phyloP scores from a whole-genome alignment of 2,797 vertebrate species.

The Crocodylus rhombifer region DNA sequence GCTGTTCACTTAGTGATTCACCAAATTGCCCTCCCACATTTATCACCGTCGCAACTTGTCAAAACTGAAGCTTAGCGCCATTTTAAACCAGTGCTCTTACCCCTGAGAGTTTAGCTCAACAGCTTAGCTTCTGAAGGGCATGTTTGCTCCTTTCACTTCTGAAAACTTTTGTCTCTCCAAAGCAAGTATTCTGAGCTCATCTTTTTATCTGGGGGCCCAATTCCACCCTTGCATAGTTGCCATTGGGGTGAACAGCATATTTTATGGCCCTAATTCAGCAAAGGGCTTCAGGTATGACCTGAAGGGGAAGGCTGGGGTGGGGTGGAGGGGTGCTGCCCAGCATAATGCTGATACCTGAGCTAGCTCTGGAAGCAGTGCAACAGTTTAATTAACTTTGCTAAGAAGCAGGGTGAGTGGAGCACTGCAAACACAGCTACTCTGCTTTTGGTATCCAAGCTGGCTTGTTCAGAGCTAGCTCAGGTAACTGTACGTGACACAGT shows the following conservation, averaged over 20 bases:
- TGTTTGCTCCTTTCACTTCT: background rate
- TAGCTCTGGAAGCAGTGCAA: no score
- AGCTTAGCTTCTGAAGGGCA: background rate
- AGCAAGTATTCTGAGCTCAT: background rate
- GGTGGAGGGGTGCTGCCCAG: no score
- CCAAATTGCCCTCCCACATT: constrained; percentile 5
- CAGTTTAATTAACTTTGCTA: no score
- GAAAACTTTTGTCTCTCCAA: background rate
- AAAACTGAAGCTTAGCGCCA: background rate
- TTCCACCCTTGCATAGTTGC: background rate
- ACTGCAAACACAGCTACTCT: no score
- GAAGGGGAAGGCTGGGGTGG: no score
- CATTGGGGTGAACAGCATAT: background rate
- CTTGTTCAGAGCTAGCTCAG: no score
- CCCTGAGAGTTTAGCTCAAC: background rate
- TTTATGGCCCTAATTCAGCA: background rate
- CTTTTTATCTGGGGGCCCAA: background rate
- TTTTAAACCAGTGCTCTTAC: background rate
- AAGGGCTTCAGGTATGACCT: background rate
- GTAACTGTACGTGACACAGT: no score
- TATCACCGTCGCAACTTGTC: background rate
- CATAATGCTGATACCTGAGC: no score
- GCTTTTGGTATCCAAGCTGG: no score
- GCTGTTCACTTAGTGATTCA: background rate
- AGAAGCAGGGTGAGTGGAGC: no score